phyloP scores from a whole-genome alignment of 37 sponge, comb jelly and placozoan genomes.

The Amphimedon queenslandica region DNA sequence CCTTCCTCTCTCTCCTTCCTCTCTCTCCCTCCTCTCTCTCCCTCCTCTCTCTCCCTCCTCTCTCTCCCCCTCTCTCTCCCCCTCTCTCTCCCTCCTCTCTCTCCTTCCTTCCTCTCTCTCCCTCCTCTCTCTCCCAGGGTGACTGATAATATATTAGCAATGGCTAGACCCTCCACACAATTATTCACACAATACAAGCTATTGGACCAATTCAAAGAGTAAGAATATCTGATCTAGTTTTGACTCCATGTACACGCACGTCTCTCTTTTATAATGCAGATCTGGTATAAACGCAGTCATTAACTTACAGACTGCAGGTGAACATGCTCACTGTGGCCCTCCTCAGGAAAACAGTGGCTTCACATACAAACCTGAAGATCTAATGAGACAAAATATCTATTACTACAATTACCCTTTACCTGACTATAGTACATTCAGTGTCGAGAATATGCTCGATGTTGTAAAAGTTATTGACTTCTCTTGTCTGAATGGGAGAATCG shows the following conservation, averaged over 20 bases:
- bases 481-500: slow-evolving; percentile 68
- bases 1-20: no score
- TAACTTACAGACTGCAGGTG: slow-evolving; percentile 88
- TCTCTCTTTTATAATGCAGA: slow-evolving; percentile 31
- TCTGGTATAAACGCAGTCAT: slow-evolving; percentile 75
- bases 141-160: slow-evolving; percentile 86
- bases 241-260: not conserved
- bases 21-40: no score
- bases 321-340: slow-evolving; percentile 91
- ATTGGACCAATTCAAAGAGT: slow-evolving; percentile 70
- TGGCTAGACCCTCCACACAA: slow-evolving; percentile 86
- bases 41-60: no score
- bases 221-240: slow-evolving; percentile 11
- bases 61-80: no score
- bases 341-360: slow-evolving; percentile 83
- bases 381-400: slow-evolving; percentile 78
- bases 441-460: slow-evolving; percentile 74
- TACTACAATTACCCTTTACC: slow-evolving; percentile 85
- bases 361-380: slow-evolving; percentile 82
- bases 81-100: not conserved
- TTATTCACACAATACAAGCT: slow-evolving; percentile 56
- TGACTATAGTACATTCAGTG: slow-evolving; percentile 78
- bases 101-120: not conserved
- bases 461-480: slow-evolving; percentile 94
- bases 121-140: slow-evolving; percentile 59